These are phyloP conservation scores for Drosophila greeni DNA, from an alignment of 2,888 invertebrate genomes.

Conservation along the genomic window DNA sequence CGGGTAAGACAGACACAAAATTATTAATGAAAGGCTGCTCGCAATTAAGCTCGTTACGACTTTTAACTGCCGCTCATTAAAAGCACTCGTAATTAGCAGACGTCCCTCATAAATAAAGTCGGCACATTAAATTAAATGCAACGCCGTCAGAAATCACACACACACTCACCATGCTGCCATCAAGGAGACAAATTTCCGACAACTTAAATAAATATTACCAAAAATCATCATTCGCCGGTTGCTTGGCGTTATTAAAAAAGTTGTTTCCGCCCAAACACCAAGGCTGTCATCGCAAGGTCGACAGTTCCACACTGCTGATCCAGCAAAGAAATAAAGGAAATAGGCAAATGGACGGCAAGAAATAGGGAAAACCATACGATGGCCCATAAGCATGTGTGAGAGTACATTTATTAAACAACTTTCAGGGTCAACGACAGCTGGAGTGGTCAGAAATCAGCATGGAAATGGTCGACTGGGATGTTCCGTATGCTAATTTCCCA, in stretches of 20 bases:
- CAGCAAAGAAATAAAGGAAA: slow-evolving; percentile 46
- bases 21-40: slow-evolving; percentile 63
- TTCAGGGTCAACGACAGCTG: slow-evolving; percentile 48
- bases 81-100: slow-evolving; percentile 61
- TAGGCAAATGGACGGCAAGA: slow-evolving; percentile 31
- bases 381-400: slow-evolving; percentile 60
- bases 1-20: slow-evolving; percentile 26
- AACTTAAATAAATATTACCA: slow-evolving; percentile 26
- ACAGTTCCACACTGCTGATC: slow-evolving; percentile 23
- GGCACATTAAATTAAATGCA: slow-evolving; percentile 46
- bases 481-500: slow-evolving; percentile 34
- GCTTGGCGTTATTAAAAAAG: slow-evolving; percentile 61
- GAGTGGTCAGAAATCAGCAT: slow-evolving; percentile 15
- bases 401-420: slow-evolving; percentile 73
- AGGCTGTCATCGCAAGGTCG: slow-evolving; percentile 39
- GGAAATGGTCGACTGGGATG: slow-evolving; percentile 2
- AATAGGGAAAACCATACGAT: slow-evolving; percentile 40
- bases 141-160: slow-evolving; percentile 28
- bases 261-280: slow-evolving; percentile 26
- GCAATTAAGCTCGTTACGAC: slow-evolving; percentile 67
- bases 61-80: slow-evolving; percentile 67
- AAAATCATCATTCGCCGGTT: slow-evolving; percentile 29
- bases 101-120: slow-evolving; percentile 59
- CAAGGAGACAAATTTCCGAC: slow-evolving; percentile 11
- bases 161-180: slow-evolving; percentile 1